Percentiles rank a stretch among this genome's conserved stretches.
These are phyloP conservation scores for Oplegnathus fasciatus DNA, from an alignment of 2,113 vertebrate genomes.

Conservation along the genomic window DNA sequence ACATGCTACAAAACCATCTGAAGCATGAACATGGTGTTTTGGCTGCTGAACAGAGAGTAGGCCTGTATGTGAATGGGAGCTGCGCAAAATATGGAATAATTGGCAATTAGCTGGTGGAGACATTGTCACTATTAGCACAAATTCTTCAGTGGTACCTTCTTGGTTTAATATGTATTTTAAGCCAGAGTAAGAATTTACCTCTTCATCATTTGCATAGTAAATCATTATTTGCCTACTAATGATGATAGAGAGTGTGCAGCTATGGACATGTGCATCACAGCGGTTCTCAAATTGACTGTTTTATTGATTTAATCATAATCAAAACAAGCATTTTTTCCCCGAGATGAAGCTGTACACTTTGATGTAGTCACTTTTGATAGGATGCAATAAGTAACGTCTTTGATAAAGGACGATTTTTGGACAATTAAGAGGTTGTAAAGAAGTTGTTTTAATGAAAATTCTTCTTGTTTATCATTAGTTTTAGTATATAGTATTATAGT, in stretches of 20 bases:
- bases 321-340: not conserved
- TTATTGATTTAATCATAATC: not conserved
- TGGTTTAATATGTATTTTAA: not conserved
- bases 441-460: not conserved
- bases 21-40: not conserved
- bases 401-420: not conserved
- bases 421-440: not conserved
- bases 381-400: not conserved
- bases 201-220: not conserved
- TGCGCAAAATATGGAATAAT: not conserved
- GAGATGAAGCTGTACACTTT: not conserved
- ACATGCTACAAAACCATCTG: constrained; percentile 20
- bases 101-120: not conserved
- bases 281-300: not conserved
- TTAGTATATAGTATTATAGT: not conserved
- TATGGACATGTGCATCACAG: not conserved
- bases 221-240: not conserved
- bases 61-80: not conserved
- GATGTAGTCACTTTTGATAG: not conserved
- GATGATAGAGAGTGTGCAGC: not conserved
- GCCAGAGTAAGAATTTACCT: not conserved
- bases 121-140: not conserved
- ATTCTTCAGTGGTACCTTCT: not conserved
- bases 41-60: not conserved
- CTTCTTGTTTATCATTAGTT: not conserved